A percentile compares a stretch with the other conserved stretches of the same genome.
Evolutionary conservation across 2,888 invertebrate species (phyloP).

Genomic region (Tholera decimalis): DNA sequence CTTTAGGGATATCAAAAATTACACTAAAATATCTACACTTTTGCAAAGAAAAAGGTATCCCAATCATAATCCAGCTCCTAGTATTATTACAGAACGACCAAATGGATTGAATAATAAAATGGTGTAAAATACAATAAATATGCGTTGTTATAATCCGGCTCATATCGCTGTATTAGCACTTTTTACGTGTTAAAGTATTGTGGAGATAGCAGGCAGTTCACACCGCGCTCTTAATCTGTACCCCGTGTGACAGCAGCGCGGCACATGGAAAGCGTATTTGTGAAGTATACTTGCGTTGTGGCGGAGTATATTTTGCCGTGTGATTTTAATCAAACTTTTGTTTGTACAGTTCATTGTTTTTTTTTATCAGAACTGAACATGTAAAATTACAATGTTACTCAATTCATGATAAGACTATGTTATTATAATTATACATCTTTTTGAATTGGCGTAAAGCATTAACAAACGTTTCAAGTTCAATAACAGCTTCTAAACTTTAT

Average conservation of each 20-base stretch:
- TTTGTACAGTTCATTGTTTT: no score
- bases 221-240: conserved; percentile 75
- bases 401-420: background rate
- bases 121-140: conserved; percentile 53
- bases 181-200: conserved; percentile 71
- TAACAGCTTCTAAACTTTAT: no score
- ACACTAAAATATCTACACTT: no score
- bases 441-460: no score
- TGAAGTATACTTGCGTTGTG: conserved; percentile 37
- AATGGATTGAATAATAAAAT: conserved; percentile 52
- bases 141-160: conserved; percentile 57
- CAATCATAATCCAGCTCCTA: conserved; percentile 15
- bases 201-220: conserved; percentile 70
- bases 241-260: conserved; percentile 74
- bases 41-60: background rate
- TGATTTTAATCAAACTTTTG: background rate
- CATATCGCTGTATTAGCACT: conserved; percentile 70
- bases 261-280: conserved; percentile 62
- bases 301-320: background rate
- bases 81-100: conserved; percentile 20
- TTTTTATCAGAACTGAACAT: background rate
- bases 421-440: background rate
- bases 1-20: background rate
- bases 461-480: background rate
- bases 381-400: background rate